Evolutionary conservation across 2,888 invertebrate genomes (phyloP), one percentile per base, ranked within the genome.

Genomic region (Pammene fasciana): DNA sequence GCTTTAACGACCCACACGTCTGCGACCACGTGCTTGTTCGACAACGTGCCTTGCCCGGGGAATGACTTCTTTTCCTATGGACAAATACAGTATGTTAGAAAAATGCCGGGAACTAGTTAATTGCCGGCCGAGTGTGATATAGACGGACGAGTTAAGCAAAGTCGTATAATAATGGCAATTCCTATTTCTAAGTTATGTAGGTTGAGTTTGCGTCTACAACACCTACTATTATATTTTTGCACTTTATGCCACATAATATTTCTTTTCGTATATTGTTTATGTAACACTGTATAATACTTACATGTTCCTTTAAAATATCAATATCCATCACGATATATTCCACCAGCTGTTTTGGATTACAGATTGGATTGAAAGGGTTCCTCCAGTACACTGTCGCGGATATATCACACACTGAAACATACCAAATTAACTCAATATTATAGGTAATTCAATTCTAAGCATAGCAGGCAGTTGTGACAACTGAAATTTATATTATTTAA

Each of bases 281-380:
- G 10, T 9, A 11, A 43, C 1, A 43, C 4, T 9, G 11, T 1
- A 10, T 11, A 0, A 10, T 70, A 87, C 92, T 84, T 82, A 93
- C 93, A 83, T 93, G 87, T 78, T 95, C 94, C 74, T 94, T 93
- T 14, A 97, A 94, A 52, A 94, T 93, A 77, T 99, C 99, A 70
- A 98, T 95, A 82, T 99, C 97, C 97, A 99, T 98, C 0, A 99
- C 97, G 78, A 97, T 94, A 83, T 97, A 99, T 85, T 99, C 97
- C 0, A 96, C 95, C 72, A 99, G 88, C 81, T 98, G 97, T 83
- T 97, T 98, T 0, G 98, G 97, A 82, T 97, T 96, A 81, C 97
- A 98, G 72, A 99, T 95, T 36, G 96, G 94, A 65, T 95, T 94
- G 85, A 99, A 99, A 5, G 97, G 97, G 72, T 95, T 91, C 74